phyloP scores from a whole-genome alignment of 1,140 invertebrate genomes.

The Aphelinus atriplicis region DNA sequence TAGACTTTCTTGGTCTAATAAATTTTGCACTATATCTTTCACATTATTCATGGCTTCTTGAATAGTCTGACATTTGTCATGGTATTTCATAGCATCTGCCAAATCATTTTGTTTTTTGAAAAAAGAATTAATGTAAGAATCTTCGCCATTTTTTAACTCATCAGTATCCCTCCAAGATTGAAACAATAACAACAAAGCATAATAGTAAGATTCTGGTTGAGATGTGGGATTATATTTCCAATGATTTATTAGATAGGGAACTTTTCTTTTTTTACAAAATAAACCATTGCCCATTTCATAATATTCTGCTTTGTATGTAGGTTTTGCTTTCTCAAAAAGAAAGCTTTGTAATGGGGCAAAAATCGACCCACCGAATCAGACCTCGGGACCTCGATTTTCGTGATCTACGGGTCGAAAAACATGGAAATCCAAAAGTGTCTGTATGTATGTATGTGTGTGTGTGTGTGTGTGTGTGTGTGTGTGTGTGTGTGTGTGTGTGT shows the following conservation, averaged over 20 bases:
- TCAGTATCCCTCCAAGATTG: conserved; percentile 41
- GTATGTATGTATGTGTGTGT: too few relatives aligned
- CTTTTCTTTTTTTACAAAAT: conserved; percentile 43
- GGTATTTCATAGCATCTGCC: conserved; percentile 41
- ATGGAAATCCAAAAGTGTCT: too few relatives aligned
- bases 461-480: too few relatives aligned
- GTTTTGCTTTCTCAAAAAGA: conserved; percentile 39
- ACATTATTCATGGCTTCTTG: conserved; percentile 37
- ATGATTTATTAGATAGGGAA: conserved; percentile 45
- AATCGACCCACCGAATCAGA: too few relatives aligned
- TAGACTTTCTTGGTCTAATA: conserved; percentile 11
- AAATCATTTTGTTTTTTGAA: conserved; percentile 15
- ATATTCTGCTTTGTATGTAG: conserved; percentile 20
- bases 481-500: too few relatives aligned
- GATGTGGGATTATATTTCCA: conserved; percentile 40
- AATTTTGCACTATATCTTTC: conserved; percentile 38
- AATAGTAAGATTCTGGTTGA: conserved; percentile 42
- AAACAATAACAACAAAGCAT: conserved; percentile 43
- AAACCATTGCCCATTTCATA: conserved; percentile 23
- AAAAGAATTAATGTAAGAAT: conserved; percentile 42
- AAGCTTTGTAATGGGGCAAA: too few relatives aligned
- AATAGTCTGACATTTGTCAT: conserved; percentile 35
- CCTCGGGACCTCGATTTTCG: too few relatives aligned
- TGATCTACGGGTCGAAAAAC: too few relatives aligned
- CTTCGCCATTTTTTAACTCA: conserved; percentile 35